Base-by-base conservation (phyloP, 2,888 invertebrate genomes). In the Tipula confusa region DNA sequence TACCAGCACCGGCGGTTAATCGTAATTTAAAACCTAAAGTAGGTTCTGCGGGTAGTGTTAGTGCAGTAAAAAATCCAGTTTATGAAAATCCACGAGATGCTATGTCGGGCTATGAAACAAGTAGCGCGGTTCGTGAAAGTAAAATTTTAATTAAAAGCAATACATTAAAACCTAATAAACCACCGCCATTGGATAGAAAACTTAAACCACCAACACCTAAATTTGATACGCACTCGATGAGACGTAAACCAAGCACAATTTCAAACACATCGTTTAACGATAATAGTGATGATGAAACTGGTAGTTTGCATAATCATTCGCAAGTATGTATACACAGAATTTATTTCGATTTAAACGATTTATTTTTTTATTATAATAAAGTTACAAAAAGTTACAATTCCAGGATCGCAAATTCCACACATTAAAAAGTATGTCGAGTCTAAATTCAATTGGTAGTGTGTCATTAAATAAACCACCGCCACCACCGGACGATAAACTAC, bases 21-120 rank as follows among this genome's bases (percentile, higher is more conserved):
- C 92, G 97, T 83, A 94, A 94, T 79, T 90, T 96, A 48, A 97
- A 97, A 88, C 97, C 97, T 2, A 89, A 89, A 86, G 85, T 24
- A 36, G 33, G 29, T 24, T 33, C 29, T 18, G 18, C 18, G 4
- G 36, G 33, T 18, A 31, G 4, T 6, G 13, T 80, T 80, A 31
- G 29, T 29, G 29, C 1, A 6, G 6, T n/a, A 29, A 80, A 80
- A 80, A 15, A 80, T 29, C 88, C 88, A 82, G 85, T 87, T 36
- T 87, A 88, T 1, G 88, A 87, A 31, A 89, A 89, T 84, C 88
- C 89, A 13, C 88, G 88, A 24, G 85, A 87, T 84, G 83, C 87
- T 83, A 38, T 84, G 82, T 84, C 84, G 48, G 86, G 86, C 31
- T 85, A 29, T 24, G 64, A 64, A 9, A 83, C 83, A 43, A 28